These are phyloP conservation scores for Myotis lucifugus DNA, from an alignment of 2,113 vertebrate species.

Conservation along the genomic window DNA sequence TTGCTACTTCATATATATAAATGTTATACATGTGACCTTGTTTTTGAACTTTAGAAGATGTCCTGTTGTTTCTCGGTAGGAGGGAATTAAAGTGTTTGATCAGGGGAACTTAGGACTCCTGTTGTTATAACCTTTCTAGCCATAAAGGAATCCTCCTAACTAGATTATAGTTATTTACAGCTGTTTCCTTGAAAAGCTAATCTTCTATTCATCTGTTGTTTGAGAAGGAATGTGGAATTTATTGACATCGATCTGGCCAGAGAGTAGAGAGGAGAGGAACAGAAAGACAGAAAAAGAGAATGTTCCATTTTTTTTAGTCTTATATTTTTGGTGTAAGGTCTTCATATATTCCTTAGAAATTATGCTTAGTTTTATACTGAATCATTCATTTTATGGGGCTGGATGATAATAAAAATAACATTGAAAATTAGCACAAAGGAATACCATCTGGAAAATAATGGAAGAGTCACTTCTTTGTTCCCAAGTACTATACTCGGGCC, in stretches of 20 bases:
- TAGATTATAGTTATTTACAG: conserved; percentile 68
- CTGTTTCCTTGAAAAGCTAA: conserved; percentile 65
- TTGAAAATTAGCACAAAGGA: not conserved
- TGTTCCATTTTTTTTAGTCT: not conserved
- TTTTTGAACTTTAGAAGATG: conserved; percentile 48
- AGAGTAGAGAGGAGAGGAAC: conserved; percentile 19
- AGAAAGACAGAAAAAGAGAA: not conserved
- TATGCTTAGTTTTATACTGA: conserved; percentile 39
- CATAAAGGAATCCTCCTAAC: conserved; percentile 67
- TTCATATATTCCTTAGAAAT: conserved; percentile 45
- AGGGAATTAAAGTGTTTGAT: conserved; percentile 65
- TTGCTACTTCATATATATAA: conserved; percentile 39
- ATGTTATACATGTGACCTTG: conserved; percentile 43
- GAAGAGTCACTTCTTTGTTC: not conserved
- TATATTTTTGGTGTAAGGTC: not conserved
- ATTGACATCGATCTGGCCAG: not conserved
- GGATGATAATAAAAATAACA: conserved; percentile 57
- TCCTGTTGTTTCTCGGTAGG: not conserved
- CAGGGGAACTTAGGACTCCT: conserved; percentile 23
- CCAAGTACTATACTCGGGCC: not conserved
- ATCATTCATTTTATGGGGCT: conserved; percentile 40
- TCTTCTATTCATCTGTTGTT: conserved; percentile 67
- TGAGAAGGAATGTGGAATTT: conserved; percentile 64
- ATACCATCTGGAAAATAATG: not conserved
- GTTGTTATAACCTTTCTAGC: conserved; percentile 68